A percentile compares a stretch with the other conserved stretches of the same genome.
Evolutionary conservation across 2,113 vertebrate species (phyloP).

Genomic region (Mionectes macconnelli): DNA sequence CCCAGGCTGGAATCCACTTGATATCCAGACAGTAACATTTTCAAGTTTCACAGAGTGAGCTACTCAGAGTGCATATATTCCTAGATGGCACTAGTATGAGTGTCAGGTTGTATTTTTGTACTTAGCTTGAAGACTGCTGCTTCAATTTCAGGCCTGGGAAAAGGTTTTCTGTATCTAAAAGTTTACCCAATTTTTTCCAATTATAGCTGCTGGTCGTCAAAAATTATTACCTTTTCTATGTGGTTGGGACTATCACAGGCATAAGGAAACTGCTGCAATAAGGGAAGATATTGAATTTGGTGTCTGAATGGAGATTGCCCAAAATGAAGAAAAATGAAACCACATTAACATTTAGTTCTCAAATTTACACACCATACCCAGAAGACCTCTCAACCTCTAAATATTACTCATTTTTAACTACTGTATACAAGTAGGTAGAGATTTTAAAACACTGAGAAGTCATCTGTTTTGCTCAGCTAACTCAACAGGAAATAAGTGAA

Average conservation of each 20-base stretch:
- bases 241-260: background rate
- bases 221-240: background rate
- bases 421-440: background rate
- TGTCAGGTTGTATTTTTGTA: conserved; percentile 8
- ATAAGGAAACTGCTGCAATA: background rate
- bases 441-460: background rate
- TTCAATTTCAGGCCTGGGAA: background rate
- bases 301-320: background rate
- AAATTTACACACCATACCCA: background rate
- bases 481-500: background rate
- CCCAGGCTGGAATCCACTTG: background rate
- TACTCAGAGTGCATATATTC: background rate
- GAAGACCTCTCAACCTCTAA: background rate
- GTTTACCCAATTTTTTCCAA: background rate
- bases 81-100: background rate
- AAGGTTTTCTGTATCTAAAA: background rate
- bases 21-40: background rate
- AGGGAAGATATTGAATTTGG: background rate
- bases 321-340: conserved; percentile 27
- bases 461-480: background rate
- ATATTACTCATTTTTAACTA: background rate
- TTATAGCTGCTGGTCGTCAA: background rate
- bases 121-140: background rate
- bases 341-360: background rate
- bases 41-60: background rate